Conservation (phyloP, 2,888 invertebrate species). For the Hydriomena furcata region DNA sequence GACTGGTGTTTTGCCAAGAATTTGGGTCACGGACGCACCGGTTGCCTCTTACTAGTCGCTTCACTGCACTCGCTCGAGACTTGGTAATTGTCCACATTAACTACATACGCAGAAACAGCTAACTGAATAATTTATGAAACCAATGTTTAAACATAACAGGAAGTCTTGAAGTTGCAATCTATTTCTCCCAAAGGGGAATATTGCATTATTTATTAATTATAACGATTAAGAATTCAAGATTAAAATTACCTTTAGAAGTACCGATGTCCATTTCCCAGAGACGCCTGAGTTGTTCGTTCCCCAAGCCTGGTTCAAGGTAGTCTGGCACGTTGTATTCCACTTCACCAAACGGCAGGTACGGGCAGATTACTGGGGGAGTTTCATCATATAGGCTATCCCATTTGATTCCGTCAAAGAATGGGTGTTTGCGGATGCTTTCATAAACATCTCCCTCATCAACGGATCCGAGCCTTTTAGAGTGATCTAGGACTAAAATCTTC, state of each 20-base stretch:
- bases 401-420: constrained; percentile 92
- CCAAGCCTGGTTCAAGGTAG: constrained; percentile 93
- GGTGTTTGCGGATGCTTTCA: constrained; percentile 92
- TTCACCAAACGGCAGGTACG: constrained; percentile 90
- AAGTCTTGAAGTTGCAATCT: too few relatives aligned
- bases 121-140: constrained; percentile 14
- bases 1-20: constrained; percentile 68
- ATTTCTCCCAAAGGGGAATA: too few relatives aligned
- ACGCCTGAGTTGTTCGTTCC: constrained; percentile 90
- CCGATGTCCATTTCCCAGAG: constrained; percentile 89
- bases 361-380: constrained; percentile 92
- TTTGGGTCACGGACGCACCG: constrained; percentile 73
- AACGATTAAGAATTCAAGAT: not conserved
- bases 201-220: not conserved
- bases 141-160: too few relatives aligned
- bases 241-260: constrained; percentile 64
- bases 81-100: constrained; percentile 57
- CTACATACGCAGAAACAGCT: constrained; percentile 32
- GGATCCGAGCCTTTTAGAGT: constrained; percentile 91
- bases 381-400: constrained; percentile 91
- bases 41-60: constrained; percentile 74
- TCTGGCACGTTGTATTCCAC: constrained; percentile 89
- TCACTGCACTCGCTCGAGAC: constrained; percentile 66
- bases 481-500: constrained; percentile 92
- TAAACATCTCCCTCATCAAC: constrained; percentile 88